phyloP scores from a whole-genome alignment of 64 coral and sea anemone genomes.

The Montipora cactus region DNA sequence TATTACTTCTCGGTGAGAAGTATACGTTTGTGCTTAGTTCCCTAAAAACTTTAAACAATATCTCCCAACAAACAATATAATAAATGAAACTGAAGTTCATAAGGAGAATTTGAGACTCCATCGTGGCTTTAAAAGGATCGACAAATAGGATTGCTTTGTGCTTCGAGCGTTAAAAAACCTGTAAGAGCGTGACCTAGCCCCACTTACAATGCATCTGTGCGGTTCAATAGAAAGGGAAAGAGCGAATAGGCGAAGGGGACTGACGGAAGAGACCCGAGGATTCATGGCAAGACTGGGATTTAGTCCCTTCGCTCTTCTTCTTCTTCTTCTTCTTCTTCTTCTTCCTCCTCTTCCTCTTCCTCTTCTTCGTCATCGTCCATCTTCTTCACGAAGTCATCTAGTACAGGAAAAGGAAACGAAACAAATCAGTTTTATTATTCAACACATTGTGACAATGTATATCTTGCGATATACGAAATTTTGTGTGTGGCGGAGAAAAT shows the following conservation, averaged over 20 bases:
- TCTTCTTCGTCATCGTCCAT: constrained; percentile 38
- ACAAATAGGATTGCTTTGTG: not conserved
- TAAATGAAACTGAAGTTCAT: not conserved
- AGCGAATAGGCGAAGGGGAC: not conserved
- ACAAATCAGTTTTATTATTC: not conserved
- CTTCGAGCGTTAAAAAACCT: not conserved
- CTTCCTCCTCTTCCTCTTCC: too few relatives aligned
- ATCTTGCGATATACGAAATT: too few relatives aligned
- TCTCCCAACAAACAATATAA: not conserved
- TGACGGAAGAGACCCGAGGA: not conserved
- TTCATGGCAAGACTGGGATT: not conserved
- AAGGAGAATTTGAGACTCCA: not conserved
- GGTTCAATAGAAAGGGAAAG: not conserved
- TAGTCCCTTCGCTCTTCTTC: constrained; percentile 28
- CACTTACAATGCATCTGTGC: not conserved
- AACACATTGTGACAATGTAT: too few relatives aligned
- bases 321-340: constrained; percentile 17
- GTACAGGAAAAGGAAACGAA: not conserved
- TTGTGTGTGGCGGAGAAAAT: too few relatives aligned
- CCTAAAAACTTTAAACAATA: not conserved
- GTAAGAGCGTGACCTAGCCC: constrained; percentile 7
- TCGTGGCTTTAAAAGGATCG: not conserved
- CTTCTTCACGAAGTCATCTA: constrained; percentile 60
- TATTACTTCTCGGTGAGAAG: not conserved
- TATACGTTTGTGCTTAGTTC: not conserved